phyloP scores from a whole-genome alignment of 1,140 invertebrate genomes.

The Drosophila subpulchrella region DNA sequence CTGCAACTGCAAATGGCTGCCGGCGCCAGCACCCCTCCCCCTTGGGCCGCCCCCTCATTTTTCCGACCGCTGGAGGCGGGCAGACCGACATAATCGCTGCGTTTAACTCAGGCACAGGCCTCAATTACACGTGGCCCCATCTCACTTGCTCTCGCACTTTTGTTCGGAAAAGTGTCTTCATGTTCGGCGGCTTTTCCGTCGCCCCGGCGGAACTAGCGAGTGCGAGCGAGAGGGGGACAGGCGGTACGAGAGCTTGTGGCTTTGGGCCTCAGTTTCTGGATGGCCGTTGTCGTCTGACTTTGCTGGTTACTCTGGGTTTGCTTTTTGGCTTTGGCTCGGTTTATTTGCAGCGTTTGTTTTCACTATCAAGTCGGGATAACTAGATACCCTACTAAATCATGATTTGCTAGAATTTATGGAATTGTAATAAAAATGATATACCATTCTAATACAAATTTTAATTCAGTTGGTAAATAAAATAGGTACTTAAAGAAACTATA shows the following conservation, averaged over 20 bases:
- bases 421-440: too few species aligned
- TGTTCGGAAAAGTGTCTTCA: conserved; percentile 18
- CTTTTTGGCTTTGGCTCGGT: conserved; percentile 26
- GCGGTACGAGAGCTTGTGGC: conserved; percentile 22
- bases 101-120: conserved; percentile 72
- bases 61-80: conserved; percentile 50
- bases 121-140: conserved; percentile 62
- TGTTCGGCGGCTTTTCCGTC: conserved; percentile 58
- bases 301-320: conserved; percentile 36
- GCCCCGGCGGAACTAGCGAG: background rate
- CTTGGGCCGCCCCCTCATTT: background rate
- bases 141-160: background rate
- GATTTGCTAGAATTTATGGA: background rate
- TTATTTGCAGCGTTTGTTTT: conserved; percentile 40
- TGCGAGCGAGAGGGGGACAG: conserved; percentile 3
- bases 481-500: too few species aligned
- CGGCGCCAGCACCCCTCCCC: conserved; percentile 14
- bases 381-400: background rate
- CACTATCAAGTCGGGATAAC: conserved; percentile 47
- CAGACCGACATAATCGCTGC: conserved; percentile 77
- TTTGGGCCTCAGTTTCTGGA: conserved; percentile 23
- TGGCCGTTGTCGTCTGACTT: conserved; percentile 21
- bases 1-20: conserved; percentile 32
- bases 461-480: too few species aligned
- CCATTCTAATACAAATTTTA: too few species aligned